Base-by-base conservation (phyloP, 1,140 invertebrate genomes). In the Argopecten irradians region DNA sequence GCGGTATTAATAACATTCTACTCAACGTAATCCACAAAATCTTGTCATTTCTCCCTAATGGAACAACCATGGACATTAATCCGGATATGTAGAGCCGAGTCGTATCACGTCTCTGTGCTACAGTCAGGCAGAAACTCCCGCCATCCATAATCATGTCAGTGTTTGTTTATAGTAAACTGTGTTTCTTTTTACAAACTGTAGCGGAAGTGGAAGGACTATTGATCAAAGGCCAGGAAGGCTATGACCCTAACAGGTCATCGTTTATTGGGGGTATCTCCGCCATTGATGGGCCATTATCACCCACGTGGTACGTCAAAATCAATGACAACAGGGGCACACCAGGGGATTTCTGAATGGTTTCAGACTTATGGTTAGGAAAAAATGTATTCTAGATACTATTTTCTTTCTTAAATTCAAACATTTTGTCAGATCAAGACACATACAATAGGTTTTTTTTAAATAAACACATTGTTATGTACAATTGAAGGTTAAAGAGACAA, bases 1-100 rank as follows among this genome's bases (percentile, higher is more conserved):
- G 43, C n/a, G 55, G 55, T 71, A 71, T 71, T 71, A 71, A 71
- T 71, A 71, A 71, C 55, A 71, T 71, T 71, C 55, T 71, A 71
- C 55, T 71, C 55, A 71, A 71, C 55, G 22, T 71, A 71, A 71
- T 71, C 55, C 55, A 22, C 55, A n/a, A 71, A 71, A 71, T 71
- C 55, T 71, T 71, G 55, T 71, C 55, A 71, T 71, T 71, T 71
- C 55, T 71, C 55, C 55, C 55, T 71, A 71, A 71, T 71, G 55
- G 55, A 71, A 71, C 55, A 71, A 7, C 55, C 55, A 71, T 71
- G 8, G 55, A 71, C 55, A 71, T 71, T 71, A 71, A 71, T 71
- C 55, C 55, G 55, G 28, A 8, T 71, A 22, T 71, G 22, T 71
- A 71, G 22, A 8, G 55, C 55, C 55, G n/a, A 0, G 55, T 71